Base-by-base conservation (phyloP, 2,888 invertebrate species). In the Cephus runcator region DNA sequence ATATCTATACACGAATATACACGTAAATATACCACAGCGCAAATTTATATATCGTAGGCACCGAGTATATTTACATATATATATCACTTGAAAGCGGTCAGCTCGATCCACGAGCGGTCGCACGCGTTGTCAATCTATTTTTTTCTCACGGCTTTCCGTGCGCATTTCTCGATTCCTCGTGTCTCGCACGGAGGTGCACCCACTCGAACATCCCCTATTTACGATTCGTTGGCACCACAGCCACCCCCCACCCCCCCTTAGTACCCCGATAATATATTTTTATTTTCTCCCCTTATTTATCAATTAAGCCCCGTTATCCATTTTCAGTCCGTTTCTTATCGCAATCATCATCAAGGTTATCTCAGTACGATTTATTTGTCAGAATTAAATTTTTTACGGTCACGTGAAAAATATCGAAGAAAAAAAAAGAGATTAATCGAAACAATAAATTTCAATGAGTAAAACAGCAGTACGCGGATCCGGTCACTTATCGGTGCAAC, bases 11-110 rank as follows among this genome's bases (percentile, higher is more conserved):
- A 56, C 56, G 56, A 56, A 56, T 56, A 56, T 56, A 56, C 23
- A 56, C 56, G 23, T 23, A 56, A 56, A 56, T 56, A 56, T 56
- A 56, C 56, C 23, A 15, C 56, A 56, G 56, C 23, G 56, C 56
- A 15, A 56, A 56, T 56, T 56, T 23, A 56, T 56, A 56, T 23
- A 56, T 56, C 23, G 23, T 56, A 56, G 9, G 56, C 56, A 9
- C 9, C 56, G 23, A 56, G 56, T 56, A 56, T 56, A 56, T 56
- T 56, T 85, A 87, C 85, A 85, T 87, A 88, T 85, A 86, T 87
- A 87, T 86, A 88, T 88, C 88, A 87, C 88, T 86, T 86, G 84
- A 88, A 88, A 87, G 85, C 87, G 84, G 82, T 87, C 86, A 77
- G 84, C 87, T 88, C 88, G 88, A 87, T 87, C 87, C 84, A 87